Conservation (phyloP, 2,888 invertebrate genomes). For the Luffia ferchaultella region DNA sequence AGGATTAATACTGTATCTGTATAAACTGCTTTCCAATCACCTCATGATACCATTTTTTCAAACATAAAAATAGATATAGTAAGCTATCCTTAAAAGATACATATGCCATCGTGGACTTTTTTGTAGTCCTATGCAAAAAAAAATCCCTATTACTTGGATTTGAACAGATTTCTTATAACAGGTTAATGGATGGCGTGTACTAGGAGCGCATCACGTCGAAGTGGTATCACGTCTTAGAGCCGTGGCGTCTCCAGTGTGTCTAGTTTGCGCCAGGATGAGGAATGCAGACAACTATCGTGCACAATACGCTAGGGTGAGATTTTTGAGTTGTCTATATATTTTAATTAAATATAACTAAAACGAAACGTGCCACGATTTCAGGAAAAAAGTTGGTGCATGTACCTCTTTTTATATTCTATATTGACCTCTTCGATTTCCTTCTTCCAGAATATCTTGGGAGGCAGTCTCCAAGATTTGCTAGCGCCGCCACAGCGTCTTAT, state of each 20-base stretch:
- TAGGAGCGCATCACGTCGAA: slow-evolving; percentile 90
- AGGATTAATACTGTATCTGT: no score
- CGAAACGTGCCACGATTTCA: no score
- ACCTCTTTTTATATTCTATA: neutral
- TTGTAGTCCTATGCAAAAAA: no score
- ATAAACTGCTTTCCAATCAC: no score
- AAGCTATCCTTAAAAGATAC: no score
- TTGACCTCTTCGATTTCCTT: slow-evolving; percentile 1
- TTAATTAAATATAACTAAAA: no score
- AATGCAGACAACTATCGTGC: slow-evolving; percentile 21
- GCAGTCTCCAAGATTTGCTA: slow-evolving; percentile 77
- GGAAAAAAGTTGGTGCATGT: neutral
- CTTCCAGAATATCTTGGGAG: slow-evolving; percentile 70
- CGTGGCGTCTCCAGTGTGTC: slow-evolving; percentile 79
- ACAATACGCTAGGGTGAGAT: slow-evolving; percentile 69
- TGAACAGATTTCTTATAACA: slow-evolving; percentile 31
- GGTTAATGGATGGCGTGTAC: slow-evolving; percentile 86
- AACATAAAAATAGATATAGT: no score
- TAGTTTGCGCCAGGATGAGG: slow-evolving; percentile 76
- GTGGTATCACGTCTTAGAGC: slow-evolving; percentile 88
- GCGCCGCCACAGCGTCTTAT: slow-evolving; percentile 77
- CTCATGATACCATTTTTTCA: no score
- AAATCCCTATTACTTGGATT: no score
- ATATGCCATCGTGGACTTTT: no score
- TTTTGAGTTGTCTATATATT: neutral